Percentiles rank a stretch among this genome's conserved stretches.
Evolutionary conservation across 2,797 vertebrate genomes (phyloP).

Genomic region (Sebastes matsubarae): DNA sequence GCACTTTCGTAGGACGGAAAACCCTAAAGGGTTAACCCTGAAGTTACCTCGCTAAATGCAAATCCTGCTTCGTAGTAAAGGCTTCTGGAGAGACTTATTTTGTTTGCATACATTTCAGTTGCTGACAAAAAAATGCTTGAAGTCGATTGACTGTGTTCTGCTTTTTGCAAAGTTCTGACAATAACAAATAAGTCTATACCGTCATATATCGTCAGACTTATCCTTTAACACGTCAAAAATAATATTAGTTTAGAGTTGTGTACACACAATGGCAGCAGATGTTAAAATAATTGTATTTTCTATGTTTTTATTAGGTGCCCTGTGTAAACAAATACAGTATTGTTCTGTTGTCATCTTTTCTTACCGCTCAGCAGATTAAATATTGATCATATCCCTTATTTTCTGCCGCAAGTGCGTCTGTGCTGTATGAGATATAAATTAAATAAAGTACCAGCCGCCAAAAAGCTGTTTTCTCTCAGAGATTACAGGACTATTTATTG

Average conservation of each 20-base stretch:
- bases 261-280: not conserved
- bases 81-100: not conserved
- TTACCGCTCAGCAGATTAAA: not conserved
- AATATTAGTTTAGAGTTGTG: not conserved
- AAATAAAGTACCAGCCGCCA: not conserved
- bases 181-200: not conserved
- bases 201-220: not conserved
- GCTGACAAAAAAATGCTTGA: not conserved
- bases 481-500: not conserved
- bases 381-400: not conserved
- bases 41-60: too few relatives aligned
- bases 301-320: not conserved
- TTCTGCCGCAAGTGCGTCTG: not conserved
- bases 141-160: not conserved
- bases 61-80: too few relatives aligned
- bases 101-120: not conserved
- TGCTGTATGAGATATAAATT: not conserved
- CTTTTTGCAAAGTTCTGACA: not conserved
- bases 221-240: not conserved
- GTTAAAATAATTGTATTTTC: not conserved
- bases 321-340: not conserved
- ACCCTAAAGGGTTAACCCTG: too few relatives aligned
- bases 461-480: not conserved
- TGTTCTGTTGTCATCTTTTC: not conserved
- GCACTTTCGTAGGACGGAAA: too few relatives aligned